Evolutionary conservation across 2,888 invertebrate genomes (phyloP), one percentile per base, ranked within the genome.

Genomic region (Athalia cordata): DNA sequence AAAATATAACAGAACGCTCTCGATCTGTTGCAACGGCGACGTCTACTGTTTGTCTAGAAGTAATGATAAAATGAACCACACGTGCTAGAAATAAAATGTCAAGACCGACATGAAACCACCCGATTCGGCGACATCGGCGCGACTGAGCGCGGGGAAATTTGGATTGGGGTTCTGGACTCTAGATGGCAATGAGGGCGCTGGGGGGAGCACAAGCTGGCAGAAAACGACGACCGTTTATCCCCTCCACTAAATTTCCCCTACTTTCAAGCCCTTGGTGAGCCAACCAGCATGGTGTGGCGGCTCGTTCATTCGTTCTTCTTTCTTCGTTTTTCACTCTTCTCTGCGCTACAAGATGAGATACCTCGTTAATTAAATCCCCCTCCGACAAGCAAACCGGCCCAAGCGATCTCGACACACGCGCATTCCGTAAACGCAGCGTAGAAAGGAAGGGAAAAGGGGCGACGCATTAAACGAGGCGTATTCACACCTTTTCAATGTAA

Each of bases 151-250:
- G 65, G 76, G 29, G 50, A 52, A 47, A 43, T 15, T 29, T 52
- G 29, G 29, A 29, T 29, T 29, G 29, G 29, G 29, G 29, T 29
- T 29, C 29, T 29, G 29, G 29, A 29, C 29, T 29, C 29, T 29
- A 29, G 29, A 29, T 29, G 29, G 29, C 29, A 29, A 29, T 29
- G 29, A 29, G 47, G 49, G 29, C 61, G 49, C 11, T 15, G 49
- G 15, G 11, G 45, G 7, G 11, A 11, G 52, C 49, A 45, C 7
- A 49, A 66, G 50, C 11, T 64, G 47, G 52, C 55, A 5, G 45
- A 59, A 65, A 65, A 61, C 67, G 61, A 78, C 77, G 80, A 81
- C 82, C 80, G 79, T 78, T 82, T 82, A 82, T 79, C 72, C 78
- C 80, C 80, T 64, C 77, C 79, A 64, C 67, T 50, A n/a, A 59